phyloP scores from a whole-genome alignment of 2,113 vertebrate species.

The Microcebus tavaratra region DNA sequence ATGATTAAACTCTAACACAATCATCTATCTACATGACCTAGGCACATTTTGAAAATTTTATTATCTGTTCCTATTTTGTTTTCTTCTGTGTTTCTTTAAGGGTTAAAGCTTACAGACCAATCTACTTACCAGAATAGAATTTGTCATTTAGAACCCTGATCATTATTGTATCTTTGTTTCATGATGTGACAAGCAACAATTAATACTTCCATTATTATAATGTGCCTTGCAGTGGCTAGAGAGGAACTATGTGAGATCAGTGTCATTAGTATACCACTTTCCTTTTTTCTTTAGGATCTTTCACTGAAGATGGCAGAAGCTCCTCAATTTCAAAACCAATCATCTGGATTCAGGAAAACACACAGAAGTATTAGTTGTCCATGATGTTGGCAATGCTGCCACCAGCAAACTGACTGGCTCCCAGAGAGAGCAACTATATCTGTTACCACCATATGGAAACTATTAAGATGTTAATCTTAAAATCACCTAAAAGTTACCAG shows the following conservation, averaged over 20 bases:
- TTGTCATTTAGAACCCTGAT: not conserved
- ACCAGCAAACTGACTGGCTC: not conserved
- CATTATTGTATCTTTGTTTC: not conserved
- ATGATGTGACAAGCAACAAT: not conserved
- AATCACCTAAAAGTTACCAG: not conserved
- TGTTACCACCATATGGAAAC: not conserved
- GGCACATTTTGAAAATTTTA: not conserved
- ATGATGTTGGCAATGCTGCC: not conserved
- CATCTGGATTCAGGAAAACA: not conserved
- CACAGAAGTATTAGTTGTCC: not conserved
- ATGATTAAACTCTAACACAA: not conserved
- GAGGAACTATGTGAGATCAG: no score
- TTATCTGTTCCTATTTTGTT: not conserved
- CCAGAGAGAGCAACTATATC: not conserved
- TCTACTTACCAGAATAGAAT: not conserved
- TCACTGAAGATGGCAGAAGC: not conserved
- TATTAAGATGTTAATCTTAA: not conserved
- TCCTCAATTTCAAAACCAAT: not conserved
- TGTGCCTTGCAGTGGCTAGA: not conserved
- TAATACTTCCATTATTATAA: not conserved
- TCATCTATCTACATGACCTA: not conserved
- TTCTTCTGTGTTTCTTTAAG: not conserved
- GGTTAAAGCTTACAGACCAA: not conserved
- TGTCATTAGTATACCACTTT: not conserved
- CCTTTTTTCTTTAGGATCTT: not conserved